A percentile compares a stretch with the other conserved stretches of the same genome.
Evolutionary conservation across 2,888 invertebrate species (phyloP).

Genomic region (Sesamia inferens): DNA sequence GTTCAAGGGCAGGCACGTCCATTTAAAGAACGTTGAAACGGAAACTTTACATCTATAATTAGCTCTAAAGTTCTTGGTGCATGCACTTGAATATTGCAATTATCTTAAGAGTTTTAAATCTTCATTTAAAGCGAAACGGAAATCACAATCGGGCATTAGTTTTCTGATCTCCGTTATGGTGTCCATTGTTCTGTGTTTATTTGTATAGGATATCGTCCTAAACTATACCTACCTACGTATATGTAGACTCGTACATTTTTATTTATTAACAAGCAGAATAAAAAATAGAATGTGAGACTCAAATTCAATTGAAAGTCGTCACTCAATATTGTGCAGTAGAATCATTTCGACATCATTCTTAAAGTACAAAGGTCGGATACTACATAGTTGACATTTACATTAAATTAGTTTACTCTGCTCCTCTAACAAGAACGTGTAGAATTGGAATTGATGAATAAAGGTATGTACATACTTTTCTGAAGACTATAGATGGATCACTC

Average conservation of each 20-base stretch:
- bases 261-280: too few relatives aligned
- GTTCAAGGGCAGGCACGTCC: conserved; percentile 60
- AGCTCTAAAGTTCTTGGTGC: conserved; percentile 33
- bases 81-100: conserved; percentile 32
- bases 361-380: conserved; percentile 6
- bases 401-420: conserved; percentile 30
- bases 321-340: background rate
- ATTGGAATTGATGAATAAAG: background rate
- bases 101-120: conserved; percentile 28
- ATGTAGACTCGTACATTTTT: background rate
- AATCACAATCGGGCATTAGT: conserved; percentile 33
- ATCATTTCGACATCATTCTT: conserved; percentile 10
- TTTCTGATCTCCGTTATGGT: conserved; percentile 9
- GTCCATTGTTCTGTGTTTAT: conserved; percentile 42
- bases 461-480: too few relatives aligned
- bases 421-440: conserved; percentile 20
- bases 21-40: conserved; percentile 50
- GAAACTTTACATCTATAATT: conserved; percentile 57
- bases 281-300: too few relatives aligned
- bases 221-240: too few relatives aligned
- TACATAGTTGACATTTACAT: conserved; percentile 24
- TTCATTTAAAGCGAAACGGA: conserved; percentile 28
- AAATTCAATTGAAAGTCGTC: too few relatives aligned
- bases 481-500: too few relatives aligned
- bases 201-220: conserved; percentile 20